A percentile compares a stretch with the other conserved stretches of the same genome.
Evolutionary conservation across 2,113 vertebrate genomes (phyloP).

Genomic region (Protomyctophum bolini): DNA sequence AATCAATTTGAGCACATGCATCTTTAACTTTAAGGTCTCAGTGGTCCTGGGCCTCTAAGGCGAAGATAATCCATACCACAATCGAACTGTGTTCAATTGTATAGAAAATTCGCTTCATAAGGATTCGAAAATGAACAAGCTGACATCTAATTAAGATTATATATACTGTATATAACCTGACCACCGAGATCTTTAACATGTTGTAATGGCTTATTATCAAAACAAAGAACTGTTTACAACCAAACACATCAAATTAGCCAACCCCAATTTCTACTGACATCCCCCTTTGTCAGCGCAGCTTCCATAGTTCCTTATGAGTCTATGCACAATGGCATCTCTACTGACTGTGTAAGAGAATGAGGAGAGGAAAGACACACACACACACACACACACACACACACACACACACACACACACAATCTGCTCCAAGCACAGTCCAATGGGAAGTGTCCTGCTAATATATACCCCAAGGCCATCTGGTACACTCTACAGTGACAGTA

Average conservation of each 20-base stretch:
- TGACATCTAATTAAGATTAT: conserved; percentile 24
- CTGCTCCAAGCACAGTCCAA: background rate
- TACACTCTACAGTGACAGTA: background rate
- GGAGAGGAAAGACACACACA: background rate
- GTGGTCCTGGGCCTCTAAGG: conserved; percentile 31
- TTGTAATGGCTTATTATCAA: background rate
- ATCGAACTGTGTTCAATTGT: conserved; percentile 57
- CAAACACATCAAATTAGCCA: conserved; percentile 11
- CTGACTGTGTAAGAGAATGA: conserved; percentile 32
- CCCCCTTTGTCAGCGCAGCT: conserved; percentile 45
- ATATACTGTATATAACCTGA: conserved; percentile 10
- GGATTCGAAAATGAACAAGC: background rate
- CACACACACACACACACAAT: background rate
- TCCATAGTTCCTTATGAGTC: conserved; percentile 10
- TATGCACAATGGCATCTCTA: conserved; percentile 5
- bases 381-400: conserved; percentile 9
- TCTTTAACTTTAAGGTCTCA: conserved; percentile 49
- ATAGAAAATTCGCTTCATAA: conserved; percentile 1
- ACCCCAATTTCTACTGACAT: conserved; percentile 35
- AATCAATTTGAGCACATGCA: conserved; percentile 59
- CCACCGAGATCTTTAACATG: background rate
- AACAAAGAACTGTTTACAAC: conserved; percentile 12
- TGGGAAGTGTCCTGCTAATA: background rate
- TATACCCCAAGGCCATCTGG: background rate
- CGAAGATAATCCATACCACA: conserved; percentile 51